Base-by-base conservation (phyloP, 2,797 vertebrate genomes). In the Phrynocephalus forsythii region DNA sequence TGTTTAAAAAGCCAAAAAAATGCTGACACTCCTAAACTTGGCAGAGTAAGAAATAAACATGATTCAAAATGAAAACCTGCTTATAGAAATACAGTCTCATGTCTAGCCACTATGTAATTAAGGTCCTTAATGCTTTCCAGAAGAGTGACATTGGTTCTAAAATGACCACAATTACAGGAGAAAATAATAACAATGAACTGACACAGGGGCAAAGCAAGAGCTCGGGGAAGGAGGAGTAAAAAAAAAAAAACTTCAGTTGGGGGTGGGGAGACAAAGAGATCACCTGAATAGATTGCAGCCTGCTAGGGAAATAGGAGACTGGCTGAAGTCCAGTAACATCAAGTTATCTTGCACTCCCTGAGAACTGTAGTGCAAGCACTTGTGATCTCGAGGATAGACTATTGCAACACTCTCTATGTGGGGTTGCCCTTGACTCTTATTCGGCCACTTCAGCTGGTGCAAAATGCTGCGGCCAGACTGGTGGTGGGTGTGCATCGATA, bases 91-190 rank as follows among this genome's bases (percentile, higher is more conserved):
- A 79, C 0, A 94, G 88, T 83, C 90, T 86, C 86, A n/a, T 80
- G 91, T 94, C 94, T 94, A 90, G 92, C 92, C 93, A 94, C 93
- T 95, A 86, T 86, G 89, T 95, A 94, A 95, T 94, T 94, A 94
- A 95, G 92, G 92, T 93, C 91, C 93, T 92, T 94, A 92, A 93
- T 94, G 92, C 90, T 87, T 94, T 92, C 91, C 94, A 94, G 90
- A 94, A 94, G 93, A 94, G 93, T 93, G 87, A 77, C 63, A 86
- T 91, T 94, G 92, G 90, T 92, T 92, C 91, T 91, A 92, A 91
- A 95, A 91, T 94, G 94, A 94, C 93, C 93, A 93, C 90, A 94
- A 92, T 89, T 91, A 72, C 89, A 91, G 81, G 78, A 83, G 81
- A 60, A 89, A 94, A 93, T 93, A 94, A 92, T 91, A 94, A 92